Conservation (phyloP, 2,888 invertebrate species). For the Meghimatium bilineatum region DNA sequence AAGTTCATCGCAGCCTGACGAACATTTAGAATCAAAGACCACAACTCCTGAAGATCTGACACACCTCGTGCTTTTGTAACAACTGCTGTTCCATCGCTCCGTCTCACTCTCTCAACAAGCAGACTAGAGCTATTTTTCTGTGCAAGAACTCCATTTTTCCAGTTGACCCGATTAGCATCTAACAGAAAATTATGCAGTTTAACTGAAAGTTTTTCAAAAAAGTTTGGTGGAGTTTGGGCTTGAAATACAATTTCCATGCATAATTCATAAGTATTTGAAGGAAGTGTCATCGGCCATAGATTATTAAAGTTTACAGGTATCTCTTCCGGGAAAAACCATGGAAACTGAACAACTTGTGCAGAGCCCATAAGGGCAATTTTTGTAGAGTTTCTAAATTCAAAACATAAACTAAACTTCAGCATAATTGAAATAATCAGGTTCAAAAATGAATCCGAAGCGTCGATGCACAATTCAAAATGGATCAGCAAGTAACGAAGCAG, state of each 20-base stretch:
- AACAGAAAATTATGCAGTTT: conserved; percentile 64
- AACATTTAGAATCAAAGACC: conserved; percentile 62
- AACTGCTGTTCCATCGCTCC: conserved; percentile 55
- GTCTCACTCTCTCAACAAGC: conserved; percentile 57
- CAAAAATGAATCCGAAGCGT: conserved; percentile 66
- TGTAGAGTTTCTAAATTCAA: conserved; percentile 60
- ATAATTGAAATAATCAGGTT: conserved; percentile 59
- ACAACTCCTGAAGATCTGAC: conserved; percentile 68
- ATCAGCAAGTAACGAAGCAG: conserved; percentile 65
- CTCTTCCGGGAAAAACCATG: conserved; percentile 67
- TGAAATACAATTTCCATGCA: conserved; percentile 63
- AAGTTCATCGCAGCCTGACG: conserved; percentile 61
- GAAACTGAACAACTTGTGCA: conserved; percentile 65
- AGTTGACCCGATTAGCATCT: conserved; percentile 60
- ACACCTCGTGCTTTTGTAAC: conserved; percentile 63
- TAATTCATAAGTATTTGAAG: conserved; percentile 55
- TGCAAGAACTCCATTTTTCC: conserved; percentile 70
- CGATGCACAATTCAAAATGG: conserved; percentile 63
- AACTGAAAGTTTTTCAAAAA: conserved; percentile 71
- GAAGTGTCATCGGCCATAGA: conserved; percentile 60
- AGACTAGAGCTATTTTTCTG: conserved; percentile 60
- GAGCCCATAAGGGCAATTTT: conserved; percentile 59
- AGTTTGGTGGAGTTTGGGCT: conserved; percentile 66
- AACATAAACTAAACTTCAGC: conserved; percentile 72
- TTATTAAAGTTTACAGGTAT: conserved; percentile 56